Percentiles rank a stretch among this genome's conserved stretches.
Evolutionary conservation across 2,888 invertebrate genomes (phyloP).

Genomic region (Onthophagus sagittarius): DNA sequence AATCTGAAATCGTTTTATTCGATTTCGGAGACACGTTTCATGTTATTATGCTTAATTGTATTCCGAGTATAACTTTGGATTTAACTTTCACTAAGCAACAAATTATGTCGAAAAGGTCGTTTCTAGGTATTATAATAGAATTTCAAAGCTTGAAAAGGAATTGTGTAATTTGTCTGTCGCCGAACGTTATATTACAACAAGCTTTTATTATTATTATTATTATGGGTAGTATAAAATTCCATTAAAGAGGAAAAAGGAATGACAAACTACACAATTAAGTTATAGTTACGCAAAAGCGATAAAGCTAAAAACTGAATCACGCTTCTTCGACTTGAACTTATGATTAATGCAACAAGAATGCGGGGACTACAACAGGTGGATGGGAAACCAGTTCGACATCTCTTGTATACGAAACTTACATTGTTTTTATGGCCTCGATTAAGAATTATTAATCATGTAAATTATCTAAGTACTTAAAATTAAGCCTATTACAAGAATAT

Average conservation of each 20-base stretch:
- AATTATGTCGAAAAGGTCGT: neutral
- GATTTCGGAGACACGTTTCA: too few species aligned
- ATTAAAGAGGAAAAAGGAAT: neutral
- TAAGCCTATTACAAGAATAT: neutral
- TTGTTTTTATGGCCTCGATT: neutral
- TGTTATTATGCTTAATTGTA: neutral
- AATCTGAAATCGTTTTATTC: neutral
- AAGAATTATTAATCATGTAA: neutral
- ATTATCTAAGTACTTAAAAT: neutral
- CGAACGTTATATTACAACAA: neutral
- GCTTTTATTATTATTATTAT: neutral
- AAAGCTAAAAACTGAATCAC: neutral
- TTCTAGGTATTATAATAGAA: neutral
- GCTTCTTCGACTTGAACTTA: neutral
- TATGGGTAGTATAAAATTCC: neutral
- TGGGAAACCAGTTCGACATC: neutral
- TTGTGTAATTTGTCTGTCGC: neutral
- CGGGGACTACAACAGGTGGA: neutral
- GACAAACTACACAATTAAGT: neutral
- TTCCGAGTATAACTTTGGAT: neutral
- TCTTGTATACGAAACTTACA: neutral
- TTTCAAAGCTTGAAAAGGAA: neutral
- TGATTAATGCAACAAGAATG: neutral
- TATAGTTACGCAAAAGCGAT: neutral
- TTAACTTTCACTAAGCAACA: neutral